Evolutionary conservation across 2,888 invertebrate species (phyloP).

Genomic region (Tetheella fluctuosa): DNA sequence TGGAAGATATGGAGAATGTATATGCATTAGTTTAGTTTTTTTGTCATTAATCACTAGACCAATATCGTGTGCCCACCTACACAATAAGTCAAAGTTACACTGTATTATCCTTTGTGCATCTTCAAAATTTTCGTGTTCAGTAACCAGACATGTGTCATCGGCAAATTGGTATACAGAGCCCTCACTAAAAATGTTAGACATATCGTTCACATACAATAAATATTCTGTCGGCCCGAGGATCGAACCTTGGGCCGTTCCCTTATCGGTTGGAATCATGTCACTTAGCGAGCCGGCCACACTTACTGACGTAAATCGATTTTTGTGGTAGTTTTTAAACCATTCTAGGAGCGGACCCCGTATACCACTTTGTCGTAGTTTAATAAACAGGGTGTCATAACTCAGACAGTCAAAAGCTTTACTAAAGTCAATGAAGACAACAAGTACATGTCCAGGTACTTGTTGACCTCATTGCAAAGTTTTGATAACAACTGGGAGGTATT

Average conservation of each 20-base stretch:
- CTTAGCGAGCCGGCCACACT: too few species aligned
- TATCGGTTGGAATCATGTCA: background rate
- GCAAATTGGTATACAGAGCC: conserved; percentile 12
- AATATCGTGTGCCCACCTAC: conserved; percentile 26
- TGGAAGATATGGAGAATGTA: conserved; percentile 15
- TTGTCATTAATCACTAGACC: conserved; percentile 29
- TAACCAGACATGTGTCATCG: conserved; percentile 32
- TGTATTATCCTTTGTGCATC: conserved; percentile 17
- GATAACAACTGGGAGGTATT: too few species aligned
- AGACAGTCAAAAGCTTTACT: too few species aligned
- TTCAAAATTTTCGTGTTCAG: conserved; percentile 19
- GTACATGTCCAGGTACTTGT: too few species aligned
- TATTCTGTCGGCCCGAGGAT: background rate
- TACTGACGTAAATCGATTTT: background rate
- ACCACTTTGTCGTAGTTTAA: background rate
- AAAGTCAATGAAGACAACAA: too few species aligned
- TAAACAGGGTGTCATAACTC: too few species aligned
- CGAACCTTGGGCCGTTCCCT: background rate
- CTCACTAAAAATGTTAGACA: background rate
- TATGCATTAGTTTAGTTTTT: conserved; percentile 23
- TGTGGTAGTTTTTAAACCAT: background rate
- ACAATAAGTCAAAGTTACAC: conserved; percentile 17
- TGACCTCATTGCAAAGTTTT: too few species aligned
- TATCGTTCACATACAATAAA: background rate
- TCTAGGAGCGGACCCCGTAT: background rate